Percentiles rank a stretch among this genome's conserved stretches.
Conservation (phyloP, 23 tunicate species). For the Oikopleura albicans region DNA sequence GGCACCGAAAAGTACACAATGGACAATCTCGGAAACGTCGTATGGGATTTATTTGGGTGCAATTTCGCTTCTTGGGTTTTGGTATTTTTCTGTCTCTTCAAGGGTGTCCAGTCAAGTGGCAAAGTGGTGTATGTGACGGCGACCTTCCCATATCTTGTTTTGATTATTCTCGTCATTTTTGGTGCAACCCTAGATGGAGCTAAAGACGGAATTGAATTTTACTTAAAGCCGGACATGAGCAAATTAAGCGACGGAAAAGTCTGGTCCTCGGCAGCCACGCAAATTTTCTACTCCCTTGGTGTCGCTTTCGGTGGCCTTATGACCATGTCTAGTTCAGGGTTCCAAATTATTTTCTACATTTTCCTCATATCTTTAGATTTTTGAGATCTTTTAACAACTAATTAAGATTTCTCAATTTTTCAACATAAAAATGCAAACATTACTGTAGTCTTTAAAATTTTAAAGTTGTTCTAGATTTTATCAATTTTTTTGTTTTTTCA, state of each 20-base stretch:
- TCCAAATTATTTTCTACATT: too few relatives aligned
- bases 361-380: too few relatives aligned
- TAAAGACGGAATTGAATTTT: neutral
- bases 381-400: too few relatives aligned
- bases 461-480: too few relatives aligned
- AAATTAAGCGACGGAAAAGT: constrained; percentile 27
- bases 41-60: neutral
- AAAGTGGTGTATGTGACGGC: constrained; percentile 15
- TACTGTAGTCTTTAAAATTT: too few relatives aligned
- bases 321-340: constrained; percentile 72
- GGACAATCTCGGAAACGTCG: neutral
- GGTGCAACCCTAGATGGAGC: constrained; percentile 17
- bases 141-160: neutral
- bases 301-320: constrained; percentile 31
- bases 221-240: neutral
- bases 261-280: constrained; percentile 87
- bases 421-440: too few relatives aligned
- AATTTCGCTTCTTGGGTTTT: neutral
- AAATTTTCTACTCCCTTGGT: constrained; percentile 84
- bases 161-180: neutral
- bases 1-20: neutral
- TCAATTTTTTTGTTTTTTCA: too few relatives aligned
- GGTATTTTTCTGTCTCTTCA: neutral
- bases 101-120: constrained; percentile 6
- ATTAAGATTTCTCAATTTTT: too few relatives aligned